Conservation (phyloP, 2,797 vertebrate species). For the Enteromius argenteus region DNA sequence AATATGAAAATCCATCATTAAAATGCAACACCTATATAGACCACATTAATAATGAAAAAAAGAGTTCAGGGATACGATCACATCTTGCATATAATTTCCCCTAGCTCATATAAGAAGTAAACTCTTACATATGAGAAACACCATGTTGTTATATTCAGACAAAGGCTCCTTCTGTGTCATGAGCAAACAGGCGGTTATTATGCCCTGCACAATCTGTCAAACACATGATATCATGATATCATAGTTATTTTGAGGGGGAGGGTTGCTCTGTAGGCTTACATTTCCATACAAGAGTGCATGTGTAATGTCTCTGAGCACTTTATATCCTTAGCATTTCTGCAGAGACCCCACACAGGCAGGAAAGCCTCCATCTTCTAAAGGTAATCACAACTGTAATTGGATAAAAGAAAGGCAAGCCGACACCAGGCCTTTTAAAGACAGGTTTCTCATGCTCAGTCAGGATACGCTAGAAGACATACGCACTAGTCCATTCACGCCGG, state of each 20-base stretch:
- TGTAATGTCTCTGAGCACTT: constrained; percentile 54
- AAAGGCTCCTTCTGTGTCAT: constrained; percentile 2
- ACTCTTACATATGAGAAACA: constrained; percentile 22
- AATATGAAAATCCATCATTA: background rate
- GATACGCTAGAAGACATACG: constrained; percentile 17
- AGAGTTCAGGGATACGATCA: background rate
- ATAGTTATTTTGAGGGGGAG: constrained; percentile 46
- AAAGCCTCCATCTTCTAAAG: constrained; percentile 38
- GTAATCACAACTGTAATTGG: constrained; percentile 44
- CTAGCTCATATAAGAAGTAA: constrained; percentile 20
- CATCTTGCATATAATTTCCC: constrained; percentile 12
- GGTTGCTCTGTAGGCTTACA: constrained; percentile 35
- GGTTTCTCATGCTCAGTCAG: constrained; percentile 37
- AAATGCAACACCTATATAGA: background rate
- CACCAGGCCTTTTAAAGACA: constrained; percentile 26
- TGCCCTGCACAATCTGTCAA: constrained; percentile 51
- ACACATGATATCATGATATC: constrained; percentile 45
- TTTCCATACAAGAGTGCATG: constrained; percentile 51
- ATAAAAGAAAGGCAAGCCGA: constrained; percentile 48
- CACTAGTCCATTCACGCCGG: background rate
- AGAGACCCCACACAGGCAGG: constrained; percentile 34
- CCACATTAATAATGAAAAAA: background rate
- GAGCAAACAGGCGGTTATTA: constrained; percentile 34
- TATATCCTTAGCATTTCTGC: constrained; percentile 37
- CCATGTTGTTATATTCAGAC: constrained; percentile 2